Evolutionary conservation across 37 sponge, comb jelly and placozoan genomes (phyloP).

Genomic region (Eunapius fragilis): DNA sequence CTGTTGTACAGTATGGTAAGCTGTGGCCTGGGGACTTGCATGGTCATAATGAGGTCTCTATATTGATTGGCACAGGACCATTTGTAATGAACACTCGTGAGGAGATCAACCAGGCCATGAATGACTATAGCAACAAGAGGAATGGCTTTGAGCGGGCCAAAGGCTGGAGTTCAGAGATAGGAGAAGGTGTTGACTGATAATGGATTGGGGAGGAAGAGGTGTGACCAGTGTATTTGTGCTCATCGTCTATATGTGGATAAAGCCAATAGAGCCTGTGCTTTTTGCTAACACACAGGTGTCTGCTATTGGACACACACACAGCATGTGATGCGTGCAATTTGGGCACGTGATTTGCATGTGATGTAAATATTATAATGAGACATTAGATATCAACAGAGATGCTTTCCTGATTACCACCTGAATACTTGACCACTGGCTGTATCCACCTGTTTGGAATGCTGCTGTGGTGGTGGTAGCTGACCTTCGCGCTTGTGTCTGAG

Average conservation of each 20-base stretch:
- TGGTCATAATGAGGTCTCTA: neutral
- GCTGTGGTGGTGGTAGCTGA: neutral
- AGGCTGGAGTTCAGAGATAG: slow-evolving; percentile 72
- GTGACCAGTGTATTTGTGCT: too few species aligned
- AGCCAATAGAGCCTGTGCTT: neutral
- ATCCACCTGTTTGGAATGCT: neutral
- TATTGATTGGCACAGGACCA: slow-evolving; percentile 52
- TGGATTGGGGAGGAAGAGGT: neutral
- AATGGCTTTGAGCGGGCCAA: slow-evolving; percentile 82
- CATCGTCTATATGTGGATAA: neutral
- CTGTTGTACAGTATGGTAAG: slow-evolving; percentile 81
- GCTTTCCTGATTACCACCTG: neutral
- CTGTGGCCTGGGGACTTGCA: neutral
- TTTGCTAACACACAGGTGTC: neutral
- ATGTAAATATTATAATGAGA: neutral
- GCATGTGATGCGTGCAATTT: neutral
- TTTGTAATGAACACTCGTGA: slow-evolving; percentile 96
- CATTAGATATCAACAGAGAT: neutral
- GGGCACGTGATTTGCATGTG: neutral
- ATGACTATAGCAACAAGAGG: slow-evolving; percentile 63
- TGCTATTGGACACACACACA: neutral
- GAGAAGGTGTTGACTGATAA: slow-evolving; percentile 11
- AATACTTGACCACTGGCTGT: neutral
- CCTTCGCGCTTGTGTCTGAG: neutral
- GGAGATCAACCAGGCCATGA: slow-evolving; percentile 81